Evolutionary conservation across 1,140 invertebrate genomes (phyloP), one percentile per base, ranked within the genome.

Genomic region (Drosophila sp.): DNA sequence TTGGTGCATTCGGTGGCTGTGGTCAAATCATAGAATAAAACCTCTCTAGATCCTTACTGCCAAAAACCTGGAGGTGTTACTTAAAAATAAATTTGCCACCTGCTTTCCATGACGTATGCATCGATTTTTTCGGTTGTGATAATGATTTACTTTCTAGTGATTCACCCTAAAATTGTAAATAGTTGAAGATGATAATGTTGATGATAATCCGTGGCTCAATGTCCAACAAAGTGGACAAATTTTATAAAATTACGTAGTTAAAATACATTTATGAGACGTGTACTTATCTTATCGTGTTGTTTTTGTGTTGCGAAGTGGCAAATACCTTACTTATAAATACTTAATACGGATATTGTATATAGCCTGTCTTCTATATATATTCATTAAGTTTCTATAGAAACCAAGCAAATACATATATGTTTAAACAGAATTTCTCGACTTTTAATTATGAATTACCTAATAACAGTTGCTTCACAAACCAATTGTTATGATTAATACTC

Each of bases 1-100:
- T 77, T 95, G 61, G 91, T 91, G 29, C 90, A 91, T 59, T 89
- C 90, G 9, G 58, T 73, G 4, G 54, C 58, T 0, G 50, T 50
- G 7, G 56, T 72, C 13, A 76, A 81, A 8, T 66, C 77, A 29
- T 57, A 58, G 43, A 62, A 63, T 50, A 27, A 2, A 8, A 25
- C 18, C 45, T 11, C 16, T 25, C 25, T 14, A 21, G 6, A 18
- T 14, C 7, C 21, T 14, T 27, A 50, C 25, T 50, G 45, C 11
- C 45, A 16, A 25, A 2, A 21, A 27, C 6, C 21, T 46, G 40
- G 13, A 41, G 5, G 40, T 41, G 40, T 41, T 41, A 13, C 13
- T 16, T 7, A 7, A 8, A 21, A 18, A 21, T n/a, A 29, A 13
- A 7, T 16, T n/a, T 18, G n/a, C 21, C 9, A 18, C 45, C 45